phyloP scores from a whole-genome alignment of 2,888 invertebrate genomes.

The Leptura quadrifasciata region DNA sequence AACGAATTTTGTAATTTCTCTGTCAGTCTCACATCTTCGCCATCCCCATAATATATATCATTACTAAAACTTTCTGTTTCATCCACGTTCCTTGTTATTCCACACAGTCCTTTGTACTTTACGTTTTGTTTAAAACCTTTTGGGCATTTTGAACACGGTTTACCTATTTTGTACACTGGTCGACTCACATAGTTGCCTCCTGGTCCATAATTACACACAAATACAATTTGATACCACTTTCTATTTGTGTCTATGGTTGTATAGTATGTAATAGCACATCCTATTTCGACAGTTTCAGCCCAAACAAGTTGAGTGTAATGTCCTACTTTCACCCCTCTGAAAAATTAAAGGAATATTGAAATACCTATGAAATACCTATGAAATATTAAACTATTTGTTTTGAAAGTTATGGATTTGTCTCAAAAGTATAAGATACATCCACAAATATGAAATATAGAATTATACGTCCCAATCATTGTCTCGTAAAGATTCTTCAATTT shows the following conservation, averaged over 20 bases:
- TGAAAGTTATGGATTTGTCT: neutral
- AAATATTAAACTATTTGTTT: too few species aligned
- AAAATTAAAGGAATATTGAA: too few species aligned
- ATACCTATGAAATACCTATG: too few species aligned
- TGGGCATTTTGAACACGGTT: constrained; percentile 64
- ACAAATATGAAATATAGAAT: too few species aligned
- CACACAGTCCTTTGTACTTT: constrained; percentile 65
- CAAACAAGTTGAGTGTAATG: constrained; percentile 72
- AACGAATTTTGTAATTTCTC: neutral
- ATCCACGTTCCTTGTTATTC: constrained; percentile 43
- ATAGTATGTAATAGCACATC: constrained; percentile 68
- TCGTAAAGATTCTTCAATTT: too few species aligned
- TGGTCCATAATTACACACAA: constrained; percentile 71
- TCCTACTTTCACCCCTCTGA: constrained; percentile 65
- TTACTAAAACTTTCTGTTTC: constrained; percentile 37
- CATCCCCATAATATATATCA: constrained; percentile 35
- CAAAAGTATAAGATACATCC: too few species aligned
- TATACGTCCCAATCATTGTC: too few species aligned
- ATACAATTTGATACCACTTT: constrained; percentile 66
- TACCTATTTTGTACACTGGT: constrained; percentile 68
- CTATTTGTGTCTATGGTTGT: constrained; percentile 48
- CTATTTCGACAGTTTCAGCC: constrained; percentile 68
- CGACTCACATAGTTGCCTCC: constrained; percentile 69
- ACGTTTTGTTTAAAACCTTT: constrained; percentile 55
- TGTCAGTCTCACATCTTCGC: constrained; percentile 1